Evolutionary conservation across 2,888 invertebrate species (phyloP), one percentile per base, ranked within the genome.

Genomic region (Lordiphosa fenestrarum): DNA sequence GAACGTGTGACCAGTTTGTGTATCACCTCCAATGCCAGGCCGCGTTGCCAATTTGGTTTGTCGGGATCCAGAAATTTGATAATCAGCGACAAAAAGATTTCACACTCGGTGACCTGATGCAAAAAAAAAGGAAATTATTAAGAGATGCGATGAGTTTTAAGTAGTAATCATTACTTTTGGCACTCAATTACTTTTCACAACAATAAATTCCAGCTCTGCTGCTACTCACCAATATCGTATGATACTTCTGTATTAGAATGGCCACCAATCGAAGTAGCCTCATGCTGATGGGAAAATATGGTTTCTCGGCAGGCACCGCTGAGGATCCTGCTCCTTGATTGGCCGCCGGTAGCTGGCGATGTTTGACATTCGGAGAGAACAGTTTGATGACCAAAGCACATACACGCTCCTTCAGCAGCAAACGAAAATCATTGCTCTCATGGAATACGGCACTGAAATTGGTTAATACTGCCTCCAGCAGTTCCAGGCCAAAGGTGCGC

Each of bases 331-430:
- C 90, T 71, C 92, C 92, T 64, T 92, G 92, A 48, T 77, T 87
- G 4, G 83, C 75, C 3, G 87, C 67, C 3, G 86, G 87, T 36
- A 87, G 73, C 64, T 91, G 91, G 44, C 97, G 93, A 90, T 97
- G 97, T 87, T 99, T 99, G n/a, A 99, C 95, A 88, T 98, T 99
- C 9, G 99, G 99, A 21, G 99, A 99, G 89, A 99, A 99, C 61
- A 99, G 91, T 89, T 98, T 96, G 71, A 99, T 99, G n/a, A 99
- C 96, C 80, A 99, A 91, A 0, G 99, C 98, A 89, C 99, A 99
- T 0, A 99, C 98, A 67, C 97, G 93, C 89, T 99, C 99, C 89
- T 98, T 99, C 53, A 99, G 89, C 35, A 99, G 90, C 86, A 98
- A 96, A 78, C 96, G 94, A 88, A 99, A 98, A 89, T 99, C 98